Evolutionary conservation across 1,140 invertebrate species (phyloP).

Genomic region (Gryllus bimaculatus): DNA sequence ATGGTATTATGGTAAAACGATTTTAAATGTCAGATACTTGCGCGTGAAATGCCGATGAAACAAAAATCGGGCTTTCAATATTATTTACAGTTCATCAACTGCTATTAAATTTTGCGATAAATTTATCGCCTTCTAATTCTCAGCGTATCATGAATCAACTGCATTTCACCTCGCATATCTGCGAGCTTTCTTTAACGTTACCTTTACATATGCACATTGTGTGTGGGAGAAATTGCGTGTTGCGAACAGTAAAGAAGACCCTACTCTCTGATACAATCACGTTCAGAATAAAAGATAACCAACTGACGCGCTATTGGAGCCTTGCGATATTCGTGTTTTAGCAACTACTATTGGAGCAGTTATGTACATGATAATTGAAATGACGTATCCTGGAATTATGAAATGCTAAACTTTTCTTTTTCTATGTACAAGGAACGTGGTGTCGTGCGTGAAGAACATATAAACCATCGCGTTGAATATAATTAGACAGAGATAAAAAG

Average conservation of each 20-base stretch:
- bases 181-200: neutral
- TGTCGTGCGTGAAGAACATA: no score
- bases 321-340: neutral
- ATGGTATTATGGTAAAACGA: conserved; percentile 7
- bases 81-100: no score
- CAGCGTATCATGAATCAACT: neutral
- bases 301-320: neutral
- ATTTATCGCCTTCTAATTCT: no score
- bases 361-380: no score
- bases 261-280: neutral
- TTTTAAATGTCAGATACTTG: conserved; percentile 1
- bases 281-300: neutral
- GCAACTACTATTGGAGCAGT: neutral
- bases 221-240: neutral
- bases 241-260: neutral
- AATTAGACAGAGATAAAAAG: no score
- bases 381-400: no score
- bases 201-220: neutral
- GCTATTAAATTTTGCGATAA: no score
- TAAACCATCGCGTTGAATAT: no score
- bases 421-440: neutral
- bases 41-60: neutral
- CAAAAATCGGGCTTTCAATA: neutral
- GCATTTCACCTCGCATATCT: neutral
- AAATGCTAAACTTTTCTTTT: neutral